Evolutionary conservation across 1,140 invertebrate genomes (phyloP).

Genomic region (Cotesia glomerata): DNA sequence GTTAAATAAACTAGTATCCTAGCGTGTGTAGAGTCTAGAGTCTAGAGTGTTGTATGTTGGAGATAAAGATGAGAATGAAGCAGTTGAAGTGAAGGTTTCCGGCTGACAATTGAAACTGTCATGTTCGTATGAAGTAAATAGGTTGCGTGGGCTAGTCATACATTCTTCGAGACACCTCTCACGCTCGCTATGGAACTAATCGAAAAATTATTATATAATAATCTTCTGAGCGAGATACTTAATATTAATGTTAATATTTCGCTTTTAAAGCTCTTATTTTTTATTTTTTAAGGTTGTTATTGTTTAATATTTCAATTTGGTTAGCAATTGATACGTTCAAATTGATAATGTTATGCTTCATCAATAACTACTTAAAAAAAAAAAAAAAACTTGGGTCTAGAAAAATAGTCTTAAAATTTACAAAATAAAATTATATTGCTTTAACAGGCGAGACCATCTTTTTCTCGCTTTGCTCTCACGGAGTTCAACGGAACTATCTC

Average conservation of each 20-base stretch:
- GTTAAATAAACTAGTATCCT: too few species aligned
- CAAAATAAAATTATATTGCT: too few species aligned
- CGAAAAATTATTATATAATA: constrained; percentile 16
- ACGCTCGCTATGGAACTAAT: constrained; percentile 14
- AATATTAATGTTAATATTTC: background rate
- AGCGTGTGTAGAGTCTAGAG: background rate
- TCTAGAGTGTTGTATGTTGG: background rate
- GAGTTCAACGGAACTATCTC: too few species aligned
- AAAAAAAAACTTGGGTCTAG: too few species aligned
- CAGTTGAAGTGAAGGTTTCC: constrained; percentile 20
- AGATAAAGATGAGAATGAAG: constrained; percentile 1
- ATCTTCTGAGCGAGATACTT: background rate
- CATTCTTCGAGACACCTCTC: constrained; percentile 20
- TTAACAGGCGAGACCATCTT: too few species aligned
- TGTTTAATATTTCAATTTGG: background rate
- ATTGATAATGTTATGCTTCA: too few species aligned
- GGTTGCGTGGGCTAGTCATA: constrained; percentile 20
- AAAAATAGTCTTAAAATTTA: too few species aligned
- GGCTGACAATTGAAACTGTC: constrained; percentile 23
- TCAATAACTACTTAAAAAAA: too few species aligned
- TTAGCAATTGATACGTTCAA: too few species aligned
- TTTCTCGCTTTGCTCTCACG: too few species aligned
- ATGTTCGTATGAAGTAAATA: constrained; percentile 26
- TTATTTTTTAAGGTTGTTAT: background rate
- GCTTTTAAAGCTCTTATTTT: background rate